These are phyloP conservation scores for Dinocampus coccinellae DNA, from an alignment of 2,888 invertebrate genomes.

Conservation along the genomic window DNA sequence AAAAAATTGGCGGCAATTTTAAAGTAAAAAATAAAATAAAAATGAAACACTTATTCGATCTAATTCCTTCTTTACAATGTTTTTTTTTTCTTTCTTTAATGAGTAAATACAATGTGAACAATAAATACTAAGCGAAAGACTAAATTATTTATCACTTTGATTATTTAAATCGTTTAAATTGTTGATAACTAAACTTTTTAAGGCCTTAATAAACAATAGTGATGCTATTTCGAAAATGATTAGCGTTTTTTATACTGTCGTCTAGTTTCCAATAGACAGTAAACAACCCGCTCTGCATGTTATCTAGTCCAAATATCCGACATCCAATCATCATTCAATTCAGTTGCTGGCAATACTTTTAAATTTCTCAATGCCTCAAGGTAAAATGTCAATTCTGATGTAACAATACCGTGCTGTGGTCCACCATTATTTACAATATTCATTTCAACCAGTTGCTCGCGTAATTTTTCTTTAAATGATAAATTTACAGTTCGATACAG, in stretches of 20 bases:
- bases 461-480: slow-evolving; percentile 87
- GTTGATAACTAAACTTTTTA: not conserved
- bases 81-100: not conserved
- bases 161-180: too few species aligned
- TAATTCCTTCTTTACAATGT: not conserved
- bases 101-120: not conserved
- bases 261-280: slow-evolving; percentile 65
- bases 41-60: not conserved
- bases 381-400: slow-evolving; percentile 91
- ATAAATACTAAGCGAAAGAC: not conserved
- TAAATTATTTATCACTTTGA: not conserved
- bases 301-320: slow-evolving; percentile 87
- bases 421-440: slow-evolving; percentile 96
- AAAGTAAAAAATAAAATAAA: too few species aligned
- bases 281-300: slow-evolving; percentile 69
- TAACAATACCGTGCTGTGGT: slow-evolving; percentile 95
- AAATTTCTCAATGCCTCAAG: slow-evolving; percentile 87
- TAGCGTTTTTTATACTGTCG: slow-evolving; percentile 45
- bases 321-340: slow-evolving; percentile 82
- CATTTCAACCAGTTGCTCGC: slow-evolving; percentile 86
- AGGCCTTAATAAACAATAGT: not conserved
- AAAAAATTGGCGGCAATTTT: too few species aligned
- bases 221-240: not conserved
- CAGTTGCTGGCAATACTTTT: slow-evolving; percentile 81
- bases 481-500: slow-evolving; percentile 85